phyloP scores from a whole-genome alignment of 2,797 vertebrate genomes.

The Pristis pectinata region DNA sequence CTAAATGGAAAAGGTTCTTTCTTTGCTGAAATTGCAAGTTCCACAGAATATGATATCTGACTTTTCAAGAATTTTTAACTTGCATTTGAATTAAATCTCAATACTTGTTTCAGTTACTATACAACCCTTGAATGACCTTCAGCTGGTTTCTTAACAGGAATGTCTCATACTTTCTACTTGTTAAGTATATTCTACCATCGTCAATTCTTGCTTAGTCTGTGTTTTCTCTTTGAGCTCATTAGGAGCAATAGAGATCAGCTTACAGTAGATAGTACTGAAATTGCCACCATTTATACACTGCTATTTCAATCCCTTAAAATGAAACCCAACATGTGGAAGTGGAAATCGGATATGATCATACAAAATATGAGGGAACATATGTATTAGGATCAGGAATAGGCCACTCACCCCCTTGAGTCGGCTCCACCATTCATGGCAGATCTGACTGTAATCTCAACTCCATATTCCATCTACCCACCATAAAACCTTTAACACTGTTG shows the following conservation, averaged over 20 bases:
- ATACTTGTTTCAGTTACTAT: neutral
- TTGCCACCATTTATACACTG: neutral
- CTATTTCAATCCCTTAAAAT: no score
- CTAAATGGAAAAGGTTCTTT: neutral
- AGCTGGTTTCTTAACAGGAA: neutral
- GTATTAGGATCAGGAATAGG: no score
- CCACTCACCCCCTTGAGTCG: no score
- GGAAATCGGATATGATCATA: no score
- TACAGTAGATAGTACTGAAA: neutral
- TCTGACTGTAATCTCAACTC: no score
- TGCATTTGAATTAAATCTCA: neutral
- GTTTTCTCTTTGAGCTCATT: neutral
- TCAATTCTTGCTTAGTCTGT: neutral
- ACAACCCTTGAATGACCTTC: neutral
- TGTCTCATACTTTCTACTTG: neutral
- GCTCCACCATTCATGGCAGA: no score
- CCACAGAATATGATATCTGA: neutral
- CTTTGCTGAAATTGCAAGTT: neutral
- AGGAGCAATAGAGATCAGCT: neutral
- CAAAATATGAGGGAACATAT: no score
- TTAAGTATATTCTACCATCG: neutral
- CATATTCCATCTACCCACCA: no score
- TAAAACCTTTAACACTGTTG: no score
- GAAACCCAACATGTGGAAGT: no score
- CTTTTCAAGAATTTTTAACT: neutral